Evolutionary conservation across 2,797 vertebrate genomes (phyloP), one percentile per base, ranked within the genome.

Genomic region (Allobates femoralis): DNA sequence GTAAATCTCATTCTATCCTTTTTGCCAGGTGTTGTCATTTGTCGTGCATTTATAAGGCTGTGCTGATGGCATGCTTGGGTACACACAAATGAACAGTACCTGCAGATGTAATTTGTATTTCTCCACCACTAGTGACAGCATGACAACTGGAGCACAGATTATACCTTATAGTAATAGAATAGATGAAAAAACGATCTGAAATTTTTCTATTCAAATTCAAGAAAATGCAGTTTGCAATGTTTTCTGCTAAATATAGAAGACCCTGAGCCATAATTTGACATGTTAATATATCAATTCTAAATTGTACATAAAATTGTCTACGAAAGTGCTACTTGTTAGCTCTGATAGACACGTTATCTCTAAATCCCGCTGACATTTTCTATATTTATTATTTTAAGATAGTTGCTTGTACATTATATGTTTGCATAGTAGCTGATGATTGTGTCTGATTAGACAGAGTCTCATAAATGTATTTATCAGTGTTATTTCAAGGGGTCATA

Each of bases 21-120:
- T 41, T 69, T 82, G 64, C 86, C 55, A 78, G 79, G 73, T 78
- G 77, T 60, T 83, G 81, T 79, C 37, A 82, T 82, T 78, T 84
- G 78, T 83, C 15, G 41, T 84, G 46, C 71, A 84, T 80, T 66
- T 73, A 73, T 74, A 87, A 46, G 76, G 55, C 67, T 5, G 66
- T 50, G 28, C 67, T 62, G 76, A 73, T 84, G 23, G 55, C 81
- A 87, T 84, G 86, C 75, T 84, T 84, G 81, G 53, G 64, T 80
- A 82, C 41, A 60, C 81, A 84, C 55, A 80, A 87, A 84, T 84
- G 76, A 83, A 87, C 37, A 83, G 67, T 64, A 66, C 41, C 69
- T 73, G 78, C 41, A 74, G 76, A 73, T 87, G 76, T 77, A 74
- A 87, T 84, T 79, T 87, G 66, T 84, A 75, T 84, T 67, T 83